These are phyloP conservation scores for Callyntrura guangdongensis DNA, from an alignment of 2,888 invertebrate genomes.

Conservation along the genomic window DNA sequence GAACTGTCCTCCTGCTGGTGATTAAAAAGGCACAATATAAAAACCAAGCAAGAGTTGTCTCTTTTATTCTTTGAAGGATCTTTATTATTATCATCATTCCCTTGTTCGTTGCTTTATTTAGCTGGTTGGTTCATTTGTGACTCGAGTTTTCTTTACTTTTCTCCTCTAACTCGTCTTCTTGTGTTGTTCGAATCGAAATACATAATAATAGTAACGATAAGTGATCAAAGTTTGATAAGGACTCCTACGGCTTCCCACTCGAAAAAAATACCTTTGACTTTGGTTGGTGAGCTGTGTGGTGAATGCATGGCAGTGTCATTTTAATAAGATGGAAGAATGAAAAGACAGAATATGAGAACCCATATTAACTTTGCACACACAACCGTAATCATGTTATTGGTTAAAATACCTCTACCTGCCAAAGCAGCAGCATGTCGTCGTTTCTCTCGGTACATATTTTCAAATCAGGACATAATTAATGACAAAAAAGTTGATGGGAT, in stretches of 20 bases:
- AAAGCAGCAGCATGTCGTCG: neutral
- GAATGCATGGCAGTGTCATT: conserved; percentile 54
- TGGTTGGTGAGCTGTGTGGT: neutral
- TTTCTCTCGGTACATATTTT: neutral
- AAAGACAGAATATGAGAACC: conserved; percentile 17
- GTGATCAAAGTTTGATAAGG: conserved; percentile 72
- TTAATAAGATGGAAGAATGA: conserved; percentile 61
- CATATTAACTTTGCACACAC: conserved; percentile 1
- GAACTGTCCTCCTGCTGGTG: conserved; percentile 69
- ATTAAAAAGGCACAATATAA: conserved; percentile 55
- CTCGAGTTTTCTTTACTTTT: neutral
- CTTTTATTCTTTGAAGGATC: conserved; percentile 30
- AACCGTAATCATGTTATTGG: neutral
- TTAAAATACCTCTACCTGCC: neutral
- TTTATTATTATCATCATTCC: conserved; percentile 4
- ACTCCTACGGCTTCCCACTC: conserved; percentile 77
- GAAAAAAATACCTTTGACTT: conserved; percentile 43
- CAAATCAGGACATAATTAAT: conserved; percentile 31
- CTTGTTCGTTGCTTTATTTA: conserved; percentile 20
- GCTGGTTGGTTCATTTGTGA: neutral
- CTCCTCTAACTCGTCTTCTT: neutral
- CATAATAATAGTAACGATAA: conserved; percentile 41
- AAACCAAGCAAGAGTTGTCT: neutral
- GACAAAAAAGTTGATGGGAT: neutral
- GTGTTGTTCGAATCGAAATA: conserved; percentile 39